Conservation (phyloP, 1,140 invertebrate genomes). For the Brachystomella parvula region DNA sequence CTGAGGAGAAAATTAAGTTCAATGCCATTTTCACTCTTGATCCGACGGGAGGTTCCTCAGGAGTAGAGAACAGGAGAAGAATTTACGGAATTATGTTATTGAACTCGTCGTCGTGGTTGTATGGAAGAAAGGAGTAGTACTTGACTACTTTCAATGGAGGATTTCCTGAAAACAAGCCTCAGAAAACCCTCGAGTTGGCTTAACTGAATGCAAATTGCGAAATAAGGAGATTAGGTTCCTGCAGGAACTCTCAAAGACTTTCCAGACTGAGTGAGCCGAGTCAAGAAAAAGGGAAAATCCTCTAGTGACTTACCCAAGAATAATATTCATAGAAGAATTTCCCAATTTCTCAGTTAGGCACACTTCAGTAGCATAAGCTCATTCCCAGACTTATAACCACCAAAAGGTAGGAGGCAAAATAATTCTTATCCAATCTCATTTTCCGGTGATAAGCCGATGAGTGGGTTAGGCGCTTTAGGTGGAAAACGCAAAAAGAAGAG, state of each 20-base stretch:
- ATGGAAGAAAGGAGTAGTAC: too few relatives aligned
- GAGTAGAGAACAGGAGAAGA: too few relatives aligned
- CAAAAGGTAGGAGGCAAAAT: not conserved
- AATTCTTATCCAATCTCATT: slow-evolving; percentile 1
- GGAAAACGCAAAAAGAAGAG: too few relatives aligned
- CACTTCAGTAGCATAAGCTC: slow-evolving; percentile 2
- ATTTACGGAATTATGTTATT: not conserved
- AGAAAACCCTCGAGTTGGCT: slow-evolving; percentile 5
- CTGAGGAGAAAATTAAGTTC: not conserved
- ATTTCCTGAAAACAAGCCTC: slow-evolving; percentile 12
- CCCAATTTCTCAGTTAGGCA: not conserved
- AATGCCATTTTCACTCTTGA: slow-evolving; percentile 4
- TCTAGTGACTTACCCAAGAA: not conserved
- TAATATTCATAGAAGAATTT: not conserved
- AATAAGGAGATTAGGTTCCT: slow-evolving; percentile 4
- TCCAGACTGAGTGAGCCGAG: not conserved
- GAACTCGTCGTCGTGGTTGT: not conserved
- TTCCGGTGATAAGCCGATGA: too few relatives aligned
- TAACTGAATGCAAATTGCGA: slow-evolving; percentile 3
- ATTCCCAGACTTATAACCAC: not conserved
- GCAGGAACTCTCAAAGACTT: too few relatives aligned
- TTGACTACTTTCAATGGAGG: not conserved
- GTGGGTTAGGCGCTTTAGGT: too few relatives aligned
- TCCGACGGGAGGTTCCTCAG: too few relatives aligned
- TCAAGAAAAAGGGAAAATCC: not conserved